Evolutionary conservation across 2,888 invertebrate species (phyloP), one percentile per base, ranked within the genome.

Genomic region (Syrista parreyssii): DNA sequence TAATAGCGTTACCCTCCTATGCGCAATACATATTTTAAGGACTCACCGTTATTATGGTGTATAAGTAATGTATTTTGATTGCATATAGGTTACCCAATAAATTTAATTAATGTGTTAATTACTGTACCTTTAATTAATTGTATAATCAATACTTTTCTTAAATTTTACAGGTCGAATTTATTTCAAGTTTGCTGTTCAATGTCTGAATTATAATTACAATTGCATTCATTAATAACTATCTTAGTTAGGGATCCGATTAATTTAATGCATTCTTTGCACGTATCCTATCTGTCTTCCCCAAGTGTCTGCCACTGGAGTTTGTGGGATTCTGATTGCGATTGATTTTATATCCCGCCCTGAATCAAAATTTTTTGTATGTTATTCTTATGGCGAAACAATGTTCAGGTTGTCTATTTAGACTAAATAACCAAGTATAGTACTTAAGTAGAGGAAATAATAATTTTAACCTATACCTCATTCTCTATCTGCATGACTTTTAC

Each of bases 61-160:
- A 71, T 11, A 71, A 71, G 71, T 71, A 71, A 71, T 30, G 71
- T 71, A 71, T 31, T 71, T 71, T 31, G 71, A 71, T 71, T 71
- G 71, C 31, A 71, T 71, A 71, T 71, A 71, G n/a, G 32, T 71
- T 71, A 11, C 32, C 33, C 71, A 71, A 71, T 71, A 71, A 71
- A 71, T 32, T 33, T 31, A 71, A 23, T 71, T 30, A 71, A 71
- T 15, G 71, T 71, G 12, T 71, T 31, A 71, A 55, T 55, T 0
- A 55, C 12, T 3, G 36, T 36, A 36, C 23, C 55, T 55, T 55
- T 23, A 55, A 55, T 55, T 23, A 55, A 55, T 55, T 23, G 9
- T 23, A 23, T 2, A 23, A 55, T 55, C 2, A 55, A 55, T 9
- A 55, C 1, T 0, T 55, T 23, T 55, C 55, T 23, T 55, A 23